Evolutionary conservation across 2,113 vertebrate species (phyloP).

Genomic region (Tetraodon nigroviridis): DNA sequence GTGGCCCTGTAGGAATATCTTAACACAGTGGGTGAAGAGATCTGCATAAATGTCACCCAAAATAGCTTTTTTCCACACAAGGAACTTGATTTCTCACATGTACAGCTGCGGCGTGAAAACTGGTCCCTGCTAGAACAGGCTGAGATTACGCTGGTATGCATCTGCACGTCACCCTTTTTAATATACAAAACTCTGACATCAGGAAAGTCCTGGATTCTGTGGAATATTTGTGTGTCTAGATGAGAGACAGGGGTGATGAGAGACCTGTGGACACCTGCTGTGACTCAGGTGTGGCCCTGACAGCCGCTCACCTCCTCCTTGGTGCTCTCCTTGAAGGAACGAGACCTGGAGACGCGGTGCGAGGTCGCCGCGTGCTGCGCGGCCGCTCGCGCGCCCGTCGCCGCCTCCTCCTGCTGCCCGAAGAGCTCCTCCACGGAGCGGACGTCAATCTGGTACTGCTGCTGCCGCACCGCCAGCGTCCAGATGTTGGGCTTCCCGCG

Average conservation of each 20-base stretch:
- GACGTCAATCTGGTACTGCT: conserved; percentile 89
- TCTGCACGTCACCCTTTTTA: no score
- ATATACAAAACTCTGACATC: no score
- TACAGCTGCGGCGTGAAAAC: no score
- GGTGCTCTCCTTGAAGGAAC: conserved; percentile 82
- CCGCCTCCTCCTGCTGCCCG: conserved; percentile 85
- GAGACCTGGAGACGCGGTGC: conserved; percentile 53
- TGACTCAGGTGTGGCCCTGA: not conserved
- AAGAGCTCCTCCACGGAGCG: conserved; percentile 94
- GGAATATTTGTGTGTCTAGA: not conserved
- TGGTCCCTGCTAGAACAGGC: no score
- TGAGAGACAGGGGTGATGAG: not conserved
- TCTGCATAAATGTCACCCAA: no score
- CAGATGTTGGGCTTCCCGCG: conserved; percentile 93
- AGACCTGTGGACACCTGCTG: not conserved
- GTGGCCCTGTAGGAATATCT: conserved; percentile 23
- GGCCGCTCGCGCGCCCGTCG: conserved; percentile 21
- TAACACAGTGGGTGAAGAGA: conserved; percentile 1
- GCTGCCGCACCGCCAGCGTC: conserved; percentile 85
- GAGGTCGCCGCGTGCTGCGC: conserved; percentile 12
- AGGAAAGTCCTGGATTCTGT: no score
- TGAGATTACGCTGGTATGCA: no score
- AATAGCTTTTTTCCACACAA: no score
- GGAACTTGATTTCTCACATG: no score
- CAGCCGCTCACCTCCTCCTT: conserved; percentile 85